phyloP scores from a whole-genome alignment of 2,888 invertebrate species.

The Gymnosoma rotundatum region DNA sequence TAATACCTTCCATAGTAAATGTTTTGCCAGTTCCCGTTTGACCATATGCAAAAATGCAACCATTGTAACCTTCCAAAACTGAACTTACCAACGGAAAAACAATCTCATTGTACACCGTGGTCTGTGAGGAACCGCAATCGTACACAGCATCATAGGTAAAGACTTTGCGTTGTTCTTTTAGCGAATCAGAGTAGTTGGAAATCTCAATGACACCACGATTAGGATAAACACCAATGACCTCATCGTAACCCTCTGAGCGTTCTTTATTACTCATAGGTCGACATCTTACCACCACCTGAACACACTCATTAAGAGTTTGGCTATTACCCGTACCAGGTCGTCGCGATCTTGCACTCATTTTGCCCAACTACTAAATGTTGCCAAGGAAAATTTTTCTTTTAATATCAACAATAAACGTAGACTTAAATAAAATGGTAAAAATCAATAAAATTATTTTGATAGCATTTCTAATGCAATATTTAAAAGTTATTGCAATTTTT shows the following conservation, averaged over 20 bases:
- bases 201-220: constrained; percentile 95
- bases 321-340: constrained; percentile 78
- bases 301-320: constrained; percentile 88
- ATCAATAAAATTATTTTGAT: constrained; percentile 51
- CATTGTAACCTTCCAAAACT: constrained; percentile 98
- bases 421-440: constrained; percentile 50
- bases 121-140: constrained; percentile 92
- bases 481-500: background rate
- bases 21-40: constrained; percentile 98
- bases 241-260: constrained; percentile 82
- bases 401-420: constrained; percentile 25
- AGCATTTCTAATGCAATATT: background rate
- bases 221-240: constrained; percentile 91
- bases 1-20: constrained; percentile 87
- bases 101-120: constrained; percentile 97
- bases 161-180: constrained; percentile 91
- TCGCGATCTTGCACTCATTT: constrained; percentile 79
- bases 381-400: constrained; percentile 54
- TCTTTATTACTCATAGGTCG: constrained; percentile 97
- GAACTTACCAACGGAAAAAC: constrained; percentile 97
- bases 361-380: constrained; percentile 32
- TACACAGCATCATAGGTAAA: constrained; percentile 99
- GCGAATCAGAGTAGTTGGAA: constrained; percentile 87
- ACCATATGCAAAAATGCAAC: constrained; percentile 99
- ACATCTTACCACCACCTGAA: constrained; percentile 98